phyloP scores from a whole-genome alignment of 53 echinoderm and acorn worm species.

The Mesocentrotus franciscanus region DNA sequence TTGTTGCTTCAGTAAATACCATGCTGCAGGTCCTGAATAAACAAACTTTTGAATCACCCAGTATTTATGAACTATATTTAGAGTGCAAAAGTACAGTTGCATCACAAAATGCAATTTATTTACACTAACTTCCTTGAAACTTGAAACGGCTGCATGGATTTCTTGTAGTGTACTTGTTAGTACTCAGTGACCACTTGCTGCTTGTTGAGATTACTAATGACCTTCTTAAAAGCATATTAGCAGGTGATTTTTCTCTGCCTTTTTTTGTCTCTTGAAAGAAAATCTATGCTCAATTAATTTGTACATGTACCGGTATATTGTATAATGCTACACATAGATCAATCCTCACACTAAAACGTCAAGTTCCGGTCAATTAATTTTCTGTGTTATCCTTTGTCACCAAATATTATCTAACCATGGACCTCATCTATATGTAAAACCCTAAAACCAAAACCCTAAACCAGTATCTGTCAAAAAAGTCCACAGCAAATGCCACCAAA shows the following conservation, averaged over 20 bases:
- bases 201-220: not conserved
- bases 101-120: not conserved
- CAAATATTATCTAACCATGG: no score
- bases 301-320: not conserved
- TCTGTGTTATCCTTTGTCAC: no score
- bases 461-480: no score
- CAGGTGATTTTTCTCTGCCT: not conserved
- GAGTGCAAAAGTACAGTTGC: not conserved
- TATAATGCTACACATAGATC: not conserved
- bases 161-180: no score
- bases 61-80: not conserved
- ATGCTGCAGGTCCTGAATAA: not conserved
- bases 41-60: not conserved
- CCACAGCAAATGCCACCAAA: no score
- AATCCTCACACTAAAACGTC: no score
- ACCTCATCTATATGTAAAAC: no score
- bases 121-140: not conserved
- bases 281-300: not conserved
- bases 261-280: not conserved
- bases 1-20: slow-evolving; percentile 10
- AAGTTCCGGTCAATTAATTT: no score
- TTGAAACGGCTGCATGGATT: not conserved
- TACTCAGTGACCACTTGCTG: not conserved
- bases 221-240: not conserved
- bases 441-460: no score